phyloP scores from a whole-genome alignment of 2,113 vertebrate genomes.

The Reinhardtius hippoglossoides region DNA sequence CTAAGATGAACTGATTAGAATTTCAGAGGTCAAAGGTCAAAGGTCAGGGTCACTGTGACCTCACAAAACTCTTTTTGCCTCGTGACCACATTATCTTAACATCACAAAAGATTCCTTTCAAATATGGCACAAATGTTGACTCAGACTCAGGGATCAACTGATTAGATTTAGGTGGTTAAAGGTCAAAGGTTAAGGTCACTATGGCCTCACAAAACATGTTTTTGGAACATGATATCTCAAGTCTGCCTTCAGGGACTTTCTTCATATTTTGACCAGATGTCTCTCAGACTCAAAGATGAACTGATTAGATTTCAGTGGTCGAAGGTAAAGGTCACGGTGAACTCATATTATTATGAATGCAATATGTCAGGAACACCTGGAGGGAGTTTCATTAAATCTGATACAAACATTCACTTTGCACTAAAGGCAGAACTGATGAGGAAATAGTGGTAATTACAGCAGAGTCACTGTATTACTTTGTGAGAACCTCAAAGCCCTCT shows the following conservation, averaged over 20 bases:
- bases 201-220: background rate
- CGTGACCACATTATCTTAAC: too few relatives aligned
- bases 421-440: background rate
- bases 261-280: background rate
- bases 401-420: background rate
- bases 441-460: background rate
- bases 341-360: background rate
- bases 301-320: background rate
- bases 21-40: background rate
- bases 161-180: too few relatives aligned
- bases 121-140: too few relatives aligned
- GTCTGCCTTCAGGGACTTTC: background rate
- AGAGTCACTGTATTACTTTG: background rate
- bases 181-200: background rate
- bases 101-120: too few relatives aligned
- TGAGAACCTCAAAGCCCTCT: too few relatives aligned
- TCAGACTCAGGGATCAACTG: too few relatives aligned
- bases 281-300: background rate
- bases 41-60: background rate
- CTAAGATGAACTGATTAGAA: background rate
- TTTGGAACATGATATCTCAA: background rate
- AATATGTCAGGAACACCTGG: background rate
- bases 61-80: background rate
- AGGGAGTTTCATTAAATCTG: background rate
- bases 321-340: background rate